Evolutionary conservation across 2,113 vertebrate species (phyloP).

Genomic region (Pachypanchax playfairii): DNA sequence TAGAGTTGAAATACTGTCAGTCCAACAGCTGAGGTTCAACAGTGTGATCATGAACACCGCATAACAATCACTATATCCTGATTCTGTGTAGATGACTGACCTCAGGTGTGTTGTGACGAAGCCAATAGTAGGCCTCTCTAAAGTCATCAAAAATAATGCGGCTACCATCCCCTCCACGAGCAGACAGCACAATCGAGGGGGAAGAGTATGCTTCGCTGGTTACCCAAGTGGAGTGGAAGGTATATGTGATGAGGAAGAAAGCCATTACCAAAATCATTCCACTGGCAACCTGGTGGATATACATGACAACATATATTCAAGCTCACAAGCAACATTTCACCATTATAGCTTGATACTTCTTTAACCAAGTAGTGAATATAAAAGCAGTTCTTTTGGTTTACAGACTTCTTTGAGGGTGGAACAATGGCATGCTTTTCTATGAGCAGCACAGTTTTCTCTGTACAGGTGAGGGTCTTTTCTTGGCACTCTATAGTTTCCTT

Average conservation of each 20-base stretch:
- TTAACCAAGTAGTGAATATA: too few species aligned
- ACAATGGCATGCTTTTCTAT: too few species aligned
- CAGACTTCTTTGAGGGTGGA: too few species aligned
- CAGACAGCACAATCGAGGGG: conserved; percentile 95
- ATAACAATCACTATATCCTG: background rate
- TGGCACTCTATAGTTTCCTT: too few species aligned
- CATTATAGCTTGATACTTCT: background rate
- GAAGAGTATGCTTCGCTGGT: conserved; percentile 98
- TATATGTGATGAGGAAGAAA: conserved; percentile 98
- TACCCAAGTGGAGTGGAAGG: conserved; percentile 99
- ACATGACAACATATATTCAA: background rate
- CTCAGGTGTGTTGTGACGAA: conserved; percentile 98
- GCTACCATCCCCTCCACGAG: conserved; percentile 93
- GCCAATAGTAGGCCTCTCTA: conserved; percentile 98
- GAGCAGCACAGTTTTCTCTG: too few species aligned
- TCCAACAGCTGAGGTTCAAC: background rate
- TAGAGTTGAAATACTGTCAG: background rate
- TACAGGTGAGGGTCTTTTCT: too few species aligned
- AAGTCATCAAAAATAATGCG: conserved; percentile 99
- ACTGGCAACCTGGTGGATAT: conserved; percentile 88
- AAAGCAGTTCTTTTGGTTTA: too few species aligned
- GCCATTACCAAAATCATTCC: conserved; percentile 99
- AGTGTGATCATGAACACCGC: too few species aligned
- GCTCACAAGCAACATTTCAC: background rate
- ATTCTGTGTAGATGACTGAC: conserved; percentile 63